Evolutionary conservation across 2,113 vertebrate species (phyloP), one percentile per base, ranked within the genome.

Genomic region (Arothron firmamentum): DNA sequence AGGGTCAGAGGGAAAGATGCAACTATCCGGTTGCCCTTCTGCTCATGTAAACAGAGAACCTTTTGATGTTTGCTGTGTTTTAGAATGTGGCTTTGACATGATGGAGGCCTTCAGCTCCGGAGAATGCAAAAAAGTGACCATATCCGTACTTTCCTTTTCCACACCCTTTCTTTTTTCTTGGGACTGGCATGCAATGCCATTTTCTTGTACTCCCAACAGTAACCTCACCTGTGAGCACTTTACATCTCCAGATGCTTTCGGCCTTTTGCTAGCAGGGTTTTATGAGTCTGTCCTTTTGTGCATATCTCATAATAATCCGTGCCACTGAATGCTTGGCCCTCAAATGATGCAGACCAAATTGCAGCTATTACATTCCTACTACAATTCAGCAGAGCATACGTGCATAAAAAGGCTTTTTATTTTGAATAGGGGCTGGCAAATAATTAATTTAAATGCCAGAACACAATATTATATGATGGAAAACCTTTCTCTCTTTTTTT

Each of bases 381-480:
- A 56, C 77, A 67, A 50, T 84, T 76, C 77, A 72, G 83, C 72
- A 75, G 74, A 70, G 77, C 51, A 47, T 60, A 72, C 72, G 70
- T 82, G 75, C 84, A 83, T 31, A 46, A 62, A 80, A 79, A 64
- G 55, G 48, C 60, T 74, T 82, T 82, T 91, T 80, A 11, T 38
- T 93, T 91, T 83, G 92, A 92, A 82, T 87, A 76, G 80, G 87
- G 86, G 89, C 82, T 77, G 90, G 74, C 92, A 85, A 88, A 85
- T 87, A 38, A 12, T 38, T 12, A 82, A 92, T 90, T 89, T 88
- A 87, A 81, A 92, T 90, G 89, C 87, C 89, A 91, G 94, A 80
- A 93, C 90, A 90, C 88, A 87, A 92, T 92, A 93, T 92, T 91
- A 90, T 89, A 92, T 88, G 90, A 94, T 92, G 90, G 90, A 89